Conservation (phyloP, 2,888 invertebrate species). For the Hesperia comma region DNA sequence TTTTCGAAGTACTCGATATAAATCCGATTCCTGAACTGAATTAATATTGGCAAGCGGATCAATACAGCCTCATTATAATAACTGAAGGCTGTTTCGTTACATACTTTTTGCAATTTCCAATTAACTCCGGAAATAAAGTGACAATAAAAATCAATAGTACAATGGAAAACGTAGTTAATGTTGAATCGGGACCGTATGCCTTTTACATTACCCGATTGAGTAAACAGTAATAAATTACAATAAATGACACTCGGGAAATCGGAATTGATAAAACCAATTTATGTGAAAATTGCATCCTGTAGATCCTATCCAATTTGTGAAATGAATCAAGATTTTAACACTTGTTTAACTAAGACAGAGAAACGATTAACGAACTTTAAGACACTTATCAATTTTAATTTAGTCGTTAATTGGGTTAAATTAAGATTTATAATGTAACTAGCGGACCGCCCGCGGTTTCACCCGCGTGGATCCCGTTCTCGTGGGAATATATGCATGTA, state of each 20-base stretch:
- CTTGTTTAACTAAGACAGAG: constrained; percentile 9
- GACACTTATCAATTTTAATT: neutral
- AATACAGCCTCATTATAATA: constrained; percentile 9
- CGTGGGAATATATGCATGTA: no score
- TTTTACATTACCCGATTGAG: constrained; percentile 41
- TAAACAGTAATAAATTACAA: constrained; percentile 67
- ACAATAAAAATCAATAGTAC: constrained; percentile 33
- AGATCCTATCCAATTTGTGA: constrained; percentile 52
- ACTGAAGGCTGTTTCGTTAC: constrained; percentile 9
- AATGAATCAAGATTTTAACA: constrained; percentile 53
- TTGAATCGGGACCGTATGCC: constrained; percentile 28
- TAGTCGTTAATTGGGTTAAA: no score
- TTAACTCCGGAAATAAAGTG: constrained; percentile 29
- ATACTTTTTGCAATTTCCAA: constrained; percentile 23
- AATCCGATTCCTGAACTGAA: neutral
- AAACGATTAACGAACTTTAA: neutral
- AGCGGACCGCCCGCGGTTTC: no score
- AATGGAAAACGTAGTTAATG: constrained; percentile 34
- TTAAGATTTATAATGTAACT: no score
- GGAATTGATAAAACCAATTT: constrained; percentile 68
- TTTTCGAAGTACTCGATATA: neutral
- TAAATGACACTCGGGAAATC: constrained; percentile 62
- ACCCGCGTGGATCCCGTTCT: no score
- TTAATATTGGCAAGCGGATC: neutral
- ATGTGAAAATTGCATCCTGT: constrained; percentile 61